Percentiles rank a stretch among this genome's conserved stretches.
Evolutionary conservation across 2,797 vertebrate genomes (phyloP).

Genomic region (Rhinatrema bivittatum): DNA sequence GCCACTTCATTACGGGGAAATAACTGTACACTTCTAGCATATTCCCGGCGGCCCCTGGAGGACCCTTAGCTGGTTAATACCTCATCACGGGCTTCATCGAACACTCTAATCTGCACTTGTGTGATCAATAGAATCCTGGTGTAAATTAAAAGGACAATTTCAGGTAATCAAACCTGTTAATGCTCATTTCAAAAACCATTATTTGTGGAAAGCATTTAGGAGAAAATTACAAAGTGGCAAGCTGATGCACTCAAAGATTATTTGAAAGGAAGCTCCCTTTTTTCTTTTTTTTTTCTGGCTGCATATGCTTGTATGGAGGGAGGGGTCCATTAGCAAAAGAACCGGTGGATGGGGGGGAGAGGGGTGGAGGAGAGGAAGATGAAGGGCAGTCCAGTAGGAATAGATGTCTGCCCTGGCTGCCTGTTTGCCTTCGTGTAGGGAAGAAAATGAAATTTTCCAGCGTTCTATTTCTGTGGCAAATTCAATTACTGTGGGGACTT

Average conservation of each 20-base stretch:
- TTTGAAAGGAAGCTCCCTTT: conserved; percentile 53
- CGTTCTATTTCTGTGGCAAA: conserved; percentile 96
- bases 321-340: conserved; percentile 19
- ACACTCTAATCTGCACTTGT: conserved; percentile 98
- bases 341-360: conserved; percentile 25
- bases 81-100: conserved; percentile 99
- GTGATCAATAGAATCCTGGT: conserved; percentile 97
- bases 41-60: conserved; percentile 76
- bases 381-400: conserved; percentile 32
- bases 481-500: conserved; percentile 97
- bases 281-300: conserved; percentile 38
- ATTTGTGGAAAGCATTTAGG: conserved; percentile 98
- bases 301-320: conserved; percentile 23
- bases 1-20: conserved; percentile 98
- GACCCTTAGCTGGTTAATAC: conserved; percentile 97
- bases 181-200: conserved; percentile 98
- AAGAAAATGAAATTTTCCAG: conserved; percentile 98
- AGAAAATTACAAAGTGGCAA: conserved; percentile 82
- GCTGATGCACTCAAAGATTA: conserved; percentile 61
- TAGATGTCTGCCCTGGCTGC: conserved; percentile 26
- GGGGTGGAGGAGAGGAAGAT: neutral
- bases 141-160: conserved; percentile 99
- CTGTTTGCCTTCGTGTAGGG: conserved; percentile 45
- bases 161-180: conserved; percentile 98
- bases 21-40: conserved; percentile 93